A percentile compares a stretch with the other conserved stretches of the same genome.
These are phyloP conservation scores for Patiria pectinifera DNA, from an alignment of 53 echinoderm and acorn worm genomes.

Conservation along the genomic window DNA sequence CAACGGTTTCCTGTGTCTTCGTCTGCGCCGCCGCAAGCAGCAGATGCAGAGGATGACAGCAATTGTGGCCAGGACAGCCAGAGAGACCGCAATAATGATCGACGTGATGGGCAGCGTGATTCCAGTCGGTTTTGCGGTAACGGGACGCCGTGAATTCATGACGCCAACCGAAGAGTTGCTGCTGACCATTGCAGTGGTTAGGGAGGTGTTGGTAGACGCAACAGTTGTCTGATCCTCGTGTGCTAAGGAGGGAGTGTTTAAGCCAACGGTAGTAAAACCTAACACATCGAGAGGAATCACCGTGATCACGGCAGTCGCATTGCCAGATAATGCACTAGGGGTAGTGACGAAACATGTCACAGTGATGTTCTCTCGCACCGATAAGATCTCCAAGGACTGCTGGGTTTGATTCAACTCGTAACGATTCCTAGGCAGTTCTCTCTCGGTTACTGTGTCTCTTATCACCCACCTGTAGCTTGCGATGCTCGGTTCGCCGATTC, in stretches of 20 bases:
- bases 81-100: neutral
- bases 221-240: neutral
- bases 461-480: constrained; percentile 27
- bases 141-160: neutral
- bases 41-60: neutral
- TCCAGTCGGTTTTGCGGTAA: neutral
- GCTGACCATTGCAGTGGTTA: neutral
- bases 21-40: neutral
- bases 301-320: constrained; percentile 1
- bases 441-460: neutral
- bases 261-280: neutral
- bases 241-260: neutral
- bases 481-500: constrained; percentile 20
- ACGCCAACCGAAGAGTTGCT: neutral
- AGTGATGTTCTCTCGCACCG: constrained; percentile 38
- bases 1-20: neutral
- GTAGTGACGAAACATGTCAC: constrained; percentile 30
- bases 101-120: neutral
- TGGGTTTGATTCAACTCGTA: neutral
- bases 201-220: neutral
- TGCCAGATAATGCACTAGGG: constrained; percentile 11
- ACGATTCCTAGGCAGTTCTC: neutral
- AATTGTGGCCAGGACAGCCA: constrained; percentile 18
- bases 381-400: neutral
- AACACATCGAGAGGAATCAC: neutral